Evolutionary conservation across 2,113 vertebrate species (phyloP).

Genomic region (Halichoerus grypus): DNA sequence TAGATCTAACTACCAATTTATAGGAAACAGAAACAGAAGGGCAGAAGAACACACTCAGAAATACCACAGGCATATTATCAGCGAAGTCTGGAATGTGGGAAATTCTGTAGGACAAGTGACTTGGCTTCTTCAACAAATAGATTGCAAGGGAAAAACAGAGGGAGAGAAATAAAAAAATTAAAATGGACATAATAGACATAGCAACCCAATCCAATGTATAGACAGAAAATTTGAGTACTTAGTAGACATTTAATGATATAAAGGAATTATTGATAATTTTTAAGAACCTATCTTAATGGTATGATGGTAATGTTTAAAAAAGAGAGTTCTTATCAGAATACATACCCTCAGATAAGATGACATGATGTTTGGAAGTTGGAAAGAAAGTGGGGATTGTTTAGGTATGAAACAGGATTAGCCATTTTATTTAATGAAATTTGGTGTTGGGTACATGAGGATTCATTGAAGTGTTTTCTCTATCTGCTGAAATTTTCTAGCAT

Average conservation of each 20-base stretch:
- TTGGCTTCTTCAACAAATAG: slow-evolving; percentile 25
- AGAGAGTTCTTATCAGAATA: background rate
- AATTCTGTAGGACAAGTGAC: background rate
- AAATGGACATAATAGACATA: background rate
- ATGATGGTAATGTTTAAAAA: background rate
- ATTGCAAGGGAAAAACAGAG: background rate
- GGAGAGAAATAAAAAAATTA: background rate
- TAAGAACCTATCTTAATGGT: background rate
- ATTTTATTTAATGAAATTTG: background rate
- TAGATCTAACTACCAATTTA: slow-evolving; percentile 31
- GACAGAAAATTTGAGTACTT: slow-evolving; percentile 23
- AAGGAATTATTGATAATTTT: background rate
- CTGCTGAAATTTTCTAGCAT: background rate
- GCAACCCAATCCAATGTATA: background rate
- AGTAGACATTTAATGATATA: background rate
- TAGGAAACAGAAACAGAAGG: background rate
- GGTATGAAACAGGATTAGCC: background rate
- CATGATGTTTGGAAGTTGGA: background rate
- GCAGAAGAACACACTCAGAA: background rate
- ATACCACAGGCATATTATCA: background rate
- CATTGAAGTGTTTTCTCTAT: background rate
- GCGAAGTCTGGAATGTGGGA: background rate
- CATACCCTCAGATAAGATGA: background rate
- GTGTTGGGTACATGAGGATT: background rate
- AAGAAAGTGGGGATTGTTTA: background rate